Base-by-base conservation (phyloP, 2,113 vertebrate species). In the Camelus dromedarius region DNA sequence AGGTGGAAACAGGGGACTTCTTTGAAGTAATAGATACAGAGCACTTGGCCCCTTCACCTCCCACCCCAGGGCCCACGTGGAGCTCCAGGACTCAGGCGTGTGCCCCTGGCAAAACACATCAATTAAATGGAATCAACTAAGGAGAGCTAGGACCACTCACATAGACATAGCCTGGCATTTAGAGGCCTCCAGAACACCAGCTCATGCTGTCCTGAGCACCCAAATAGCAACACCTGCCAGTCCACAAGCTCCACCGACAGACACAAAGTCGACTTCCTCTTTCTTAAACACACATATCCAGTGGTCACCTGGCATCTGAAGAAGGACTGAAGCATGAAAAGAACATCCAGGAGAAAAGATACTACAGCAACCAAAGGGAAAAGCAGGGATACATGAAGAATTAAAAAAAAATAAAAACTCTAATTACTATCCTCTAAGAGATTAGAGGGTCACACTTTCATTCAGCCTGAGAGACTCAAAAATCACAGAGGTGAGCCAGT, bases 61-160 rank as follows among this genome's bases (percentile, higher is more conserved):
- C 30, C 48, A 48, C 13, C n/a, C 15, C 0, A 30, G 0, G 0
- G 64, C 48, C 75, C 8, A 12, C 0, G n/a, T 3, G 3, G 67
- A 20, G 26, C 6, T 28, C 35, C 48, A 46, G 81, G 19, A 54
- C 32, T 19, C 24, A 76, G 48, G n/a, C 7, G 30, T 19, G 69
- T 11, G 38, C 62, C 42, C 16, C 42, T 4, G 19, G 67, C 35
- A 19, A 50, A 62, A 70, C 1, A 7, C 16, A 42, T 81, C 35
- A 42, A 4, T 42, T 19, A 58, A 54, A 15, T 2, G 13, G 32
- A 81, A 66, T 13, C 62, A 72, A 72, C 52, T 0, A 0, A 16
- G 20, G 14, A 56, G 56, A 38, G 50, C 64, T 30, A 35, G 50
- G 14, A 20, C 30, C 32, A 5, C 80, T 35, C 6, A 62, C 5